Evolutionary conservation across 2,888 invertebrate genomes (phyloP), one percentile per base, ranked within the genome.

Genomic region (Keiferia lycopersicella): DNA sequence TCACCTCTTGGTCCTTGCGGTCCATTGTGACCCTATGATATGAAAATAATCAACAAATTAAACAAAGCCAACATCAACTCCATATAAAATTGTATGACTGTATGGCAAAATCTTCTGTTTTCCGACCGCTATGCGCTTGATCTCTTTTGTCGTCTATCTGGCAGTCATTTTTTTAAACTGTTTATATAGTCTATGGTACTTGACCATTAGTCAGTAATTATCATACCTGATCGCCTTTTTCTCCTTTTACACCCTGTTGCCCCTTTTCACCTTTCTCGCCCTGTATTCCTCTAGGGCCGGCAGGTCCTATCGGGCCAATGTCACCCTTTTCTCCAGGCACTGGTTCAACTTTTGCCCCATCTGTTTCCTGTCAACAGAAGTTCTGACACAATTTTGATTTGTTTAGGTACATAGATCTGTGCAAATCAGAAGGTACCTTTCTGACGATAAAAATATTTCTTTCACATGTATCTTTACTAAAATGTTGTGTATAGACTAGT

Each of bases 181-280:
- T n/a, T n/a, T n/a, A n/a, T n/a, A n/a, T n/a, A n/a, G n/a, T n/a
- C n/a, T n/a, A n/a, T n/a, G n/a, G n/a, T n/a, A n/a, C n/a, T n/a
- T n/a, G n/a, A n/a, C n/a, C n/a, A n/a, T n/a, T 26, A 26, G 6
- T 26, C 3, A 26, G 26, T 2, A 26, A 6, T 26, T 26, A 34
- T 10, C 34, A 34, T 34, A 34, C 34, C 34, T 34, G 34, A 34
- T 79, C 79, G 51, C 93, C 94, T 66, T 86, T 80, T 22, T 89
- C 85, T 65, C 95, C 95, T 69, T 82, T 75, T 0, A 81, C 70
- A 26, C 95, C 95, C 68, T 82, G 82, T 30, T 88, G 70, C 11
- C 84, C 86, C 20, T 63, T 71, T 61, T 74, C 89, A 59, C 96
- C 96, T 70, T 92, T 94, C 0, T 77, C 73, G 26, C 96, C 96